Evolutionary conservation across 30 jellyfish, hydroid and myxozoan species (phyloP).

Genomic region (Aurelia coerulea): DNA sequence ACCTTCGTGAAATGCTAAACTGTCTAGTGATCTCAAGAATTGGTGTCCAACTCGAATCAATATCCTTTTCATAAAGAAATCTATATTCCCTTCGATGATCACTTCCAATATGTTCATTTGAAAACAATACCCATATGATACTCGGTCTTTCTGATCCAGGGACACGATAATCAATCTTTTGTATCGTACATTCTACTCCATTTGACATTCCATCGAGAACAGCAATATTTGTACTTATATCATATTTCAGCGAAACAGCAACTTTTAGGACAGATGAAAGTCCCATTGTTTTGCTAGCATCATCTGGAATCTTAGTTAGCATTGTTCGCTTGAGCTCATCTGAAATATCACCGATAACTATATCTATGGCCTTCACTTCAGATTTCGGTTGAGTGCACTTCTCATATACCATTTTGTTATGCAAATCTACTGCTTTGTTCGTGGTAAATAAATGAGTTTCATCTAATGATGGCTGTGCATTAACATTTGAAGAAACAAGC

Average conservation of each 20-base stretch:
- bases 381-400: background rate
- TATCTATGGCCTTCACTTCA: background rate
- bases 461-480: background rate
- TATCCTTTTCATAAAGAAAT: background rate
- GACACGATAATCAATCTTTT: conserved; percentile 16
- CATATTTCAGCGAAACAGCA: too few species aligned
- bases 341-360: background rate
- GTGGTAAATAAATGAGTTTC: conserved; percentile 13
- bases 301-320: conserved; percentile 9
- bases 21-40: conserved; percentile 21
- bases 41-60: conserved; percentile 25
- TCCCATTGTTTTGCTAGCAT: conserved; percentile 6
- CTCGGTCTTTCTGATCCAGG: conserved; percentile 15
- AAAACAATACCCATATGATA: conserved; percentile 26
- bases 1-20: background rate
- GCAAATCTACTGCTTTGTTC: conserved; percentile 3
- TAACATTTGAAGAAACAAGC: background rate
- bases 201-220: conserved; percentile 29
- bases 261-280: too few species aligned
- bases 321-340: background rate
- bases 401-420: background rate
- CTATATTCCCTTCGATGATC: background rate
- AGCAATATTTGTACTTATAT: too few species aligned
- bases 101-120: background rate
- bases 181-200: conserved; percentile 44